phyloP scores from a whole-genome alignment of 2,888 invertebrate species.

The Chouioia cunea region DNA sequence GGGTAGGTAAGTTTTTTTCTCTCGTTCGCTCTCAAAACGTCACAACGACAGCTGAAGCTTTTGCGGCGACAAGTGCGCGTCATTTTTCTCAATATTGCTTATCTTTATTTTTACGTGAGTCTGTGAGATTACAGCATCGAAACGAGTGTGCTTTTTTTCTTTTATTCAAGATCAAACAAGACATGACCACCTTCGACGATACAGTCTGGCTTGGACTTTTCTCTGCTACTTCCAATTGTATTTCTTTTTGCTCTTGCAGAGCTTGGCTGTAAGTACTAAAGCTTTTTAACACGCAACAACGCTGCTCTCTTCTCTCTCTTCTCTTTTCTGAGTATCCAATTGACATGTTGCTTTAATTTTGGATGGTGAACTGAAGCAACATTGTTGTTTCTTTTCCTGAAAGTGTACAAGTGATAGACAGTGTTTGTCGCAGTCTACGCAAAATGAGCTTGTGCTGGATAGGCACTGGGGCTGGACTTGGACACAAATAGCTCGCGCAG shows the following conservation, averaged over 20 bases:
- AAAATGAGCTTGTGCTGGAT: slow-evolving; percentile 3
- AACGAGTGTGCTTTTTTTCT: background rate
- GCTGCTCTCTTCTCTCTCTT: slow-evolving; percentile 2
- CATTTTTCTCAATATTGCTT: background rate
- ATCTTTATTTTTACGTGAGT: slow-evolving; percentile 2
- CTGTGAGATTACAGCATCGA: slow-evolving; percentile 5
- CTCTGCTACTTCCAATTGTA: background rate
- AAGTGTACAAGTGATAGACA: too few species aligned
- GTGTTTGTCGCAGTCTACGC: slow-evolving; percentile 1
- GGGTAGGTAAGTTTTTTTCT: slow-evolving; percentile 65
- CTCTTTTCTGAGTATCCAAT: background rate
- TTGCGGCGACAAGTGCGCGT: background rate
- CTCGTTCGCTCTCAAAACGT: slow-evolving; percentile 31
- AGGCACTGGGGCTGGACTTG: slow-evolving; percentile 4
- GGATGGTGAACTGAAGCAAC: too few species aligned
- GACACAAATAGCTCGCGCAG: slow-evolving; percentile 9
- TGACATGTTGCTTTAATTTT: too few species aligned
- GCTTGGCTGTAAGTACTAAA: slow-evolving; percentile 34
- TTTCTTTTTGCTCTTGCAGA: slow-evolving; percentile 11
- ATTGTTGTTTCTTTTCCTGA: too few species aligned
- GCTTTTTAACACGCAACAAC: slow-evolving; percentile 40
- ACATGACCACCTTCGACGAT: too few species aligned
- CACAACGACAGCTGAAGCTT: background rate
- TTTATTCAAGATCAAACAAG: too few species aligned
- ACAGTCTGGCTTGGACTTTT: too few species aligned